Conservation (phyloP, 2,888 invertebrate genomes). For the Sminthurinus aureus region DNA sequence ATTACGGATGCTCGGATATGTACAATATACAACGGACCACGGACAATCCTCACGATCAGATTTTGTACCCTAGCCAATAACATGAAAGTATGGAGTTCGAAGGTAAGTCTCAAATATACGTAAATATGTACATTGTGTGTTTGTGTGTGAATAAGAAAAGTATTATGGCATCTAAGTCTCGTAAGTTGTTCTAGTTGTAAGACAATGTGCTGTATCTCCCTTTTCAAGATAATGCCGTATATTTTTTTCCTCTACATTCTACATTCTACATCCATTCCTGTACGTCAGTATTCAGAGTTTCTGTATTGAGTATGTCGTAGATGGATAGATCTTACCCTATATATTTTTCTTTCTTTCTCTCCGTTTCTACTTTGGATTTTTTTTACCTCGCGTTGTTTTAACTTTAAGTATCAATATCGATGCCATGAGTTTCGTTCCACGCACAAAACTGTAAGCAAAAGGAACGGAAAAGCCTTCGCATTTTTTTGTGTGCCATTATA, state of each 20-base stretch:
- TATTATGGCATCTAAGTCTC: background rate
- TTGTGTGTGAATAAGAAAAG: too few species aligned
- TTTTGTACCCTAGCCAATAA: constrained; percentile 49
- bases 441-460: background rate
- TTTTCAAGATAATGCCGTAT: background rate
- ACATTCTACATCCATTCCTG: too few species aligned
- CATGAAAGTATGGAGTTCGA: constrained; percentile 55
- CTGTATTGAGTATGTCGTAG: too few species aligned
- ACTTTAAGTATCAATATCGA: background rate
- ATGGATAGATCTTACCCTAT: background rate
- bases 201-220: background rate
- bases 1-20: background rate
- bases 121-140: background rate
- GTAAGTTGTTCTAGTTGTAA: background rate
- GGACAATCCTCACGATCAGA: constrained; percentile 52
- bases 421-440: background rate
- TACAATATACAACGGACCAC: constrained; percentile 44
- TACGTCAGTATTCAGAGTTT: too few species aligned
- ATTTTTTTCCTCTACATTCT: too few species aligned
- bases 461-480: background rate
- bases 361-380: background rate
- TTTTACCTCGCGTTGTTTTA: background rate
- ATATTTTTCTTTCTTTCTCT: background rate
- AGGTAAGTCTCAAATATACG: constrained; percentile 40
- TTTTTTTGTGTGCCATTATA: background rate